These are phyloP conservation scores for Cyphomyrmex costatus DNA, from an alignment of 1,140 invertebrate genomes.

Conservation along the genomic window DNA sequence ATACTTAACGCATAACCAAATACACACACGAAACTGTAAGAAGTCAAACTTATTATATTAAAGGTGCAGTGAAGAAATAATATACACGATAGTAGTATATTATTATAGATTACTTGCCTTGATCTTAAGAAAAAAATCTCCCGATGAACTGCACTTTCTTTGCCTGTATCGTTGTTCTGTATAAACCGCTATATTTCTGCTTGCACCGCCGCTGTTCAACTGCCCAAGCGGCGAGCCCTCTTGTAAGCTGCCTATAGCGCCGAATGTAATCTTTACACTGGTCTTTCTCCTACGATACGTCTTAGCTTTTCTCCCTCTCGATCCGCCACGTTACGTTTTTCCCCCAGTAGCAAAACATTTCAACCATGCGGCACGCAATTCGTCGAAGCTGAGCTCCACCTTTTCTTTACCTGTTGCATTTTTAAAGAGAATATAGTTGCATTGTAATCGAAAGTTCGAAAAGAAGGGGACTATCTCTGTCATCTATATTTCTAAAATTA, in stretches of 20 bases:
- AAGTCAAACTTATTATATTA: slow-evolving; percentile 5
- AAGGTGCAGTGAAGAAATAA: no score
- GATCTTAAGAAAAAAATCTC: neutral
- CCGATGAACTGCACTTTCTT: neutral
- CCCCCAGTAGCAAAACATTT: slow-evolving; percentile 5
- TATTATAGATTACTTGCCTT: neutral
- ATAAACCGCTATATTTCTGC: neutral
- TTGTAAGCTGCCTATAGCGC: neutral
- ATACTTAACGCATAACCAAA: neutral
- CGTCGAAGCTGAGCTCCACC: neutral
- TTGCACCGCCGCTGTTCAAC: neutral
- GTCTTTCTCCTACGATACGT: slow-evolving; percentile 11
- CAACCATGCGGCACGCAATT: neutral
- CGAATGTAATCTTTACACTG: neutral
- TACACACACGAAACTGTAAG: neutral
- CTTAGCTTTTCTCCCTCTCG: neutral
- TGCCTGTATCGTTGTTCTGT: neutral
- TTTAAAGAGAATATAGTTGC: slow-evolving; percentile 30
- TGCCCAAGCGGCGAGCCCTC: neutral
- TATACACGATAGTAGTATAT: neutral
- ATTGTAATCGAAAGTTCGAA: neutral
- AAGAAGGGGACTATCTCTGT: neutral
- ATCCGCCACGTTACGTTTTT: neutral
- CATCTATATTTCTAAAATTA: neutral
- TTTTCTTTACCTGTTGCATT: slow-evolving; percentile 23